Conservation (phyloP, 2,113 vertebrate species). For the Grallaria varia region DNA sequence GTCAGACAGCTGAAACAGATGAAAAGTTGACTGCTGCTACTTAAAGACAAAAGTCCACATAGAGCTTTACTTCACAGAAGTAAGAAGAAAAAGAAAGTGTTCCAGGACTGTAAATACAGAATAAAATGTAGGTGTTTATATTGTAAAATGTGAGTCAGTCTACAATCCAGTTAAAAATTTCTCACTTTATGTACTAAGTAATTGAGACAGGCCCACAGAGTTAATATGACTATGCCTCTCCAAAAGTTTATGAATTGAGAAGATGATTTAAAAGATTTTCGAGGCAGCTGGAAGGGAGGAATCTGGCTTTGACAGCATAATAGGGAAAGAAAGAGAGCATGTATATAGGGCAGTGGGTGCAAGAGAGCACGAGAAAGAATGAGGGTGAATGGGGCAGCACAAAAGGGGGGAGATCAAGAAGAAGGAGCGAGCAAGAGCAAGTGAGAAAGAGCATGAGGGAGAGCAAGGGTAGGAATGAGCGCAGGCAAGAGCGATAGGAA, state of each 20-base stretch:
- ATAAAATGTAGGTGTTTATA: neutral
- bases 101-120: neutral
- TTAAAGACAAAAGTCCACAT: neutral
- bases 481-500: neutral
- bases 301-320: neutral
- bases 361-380: neutral
- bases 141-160: neutral
- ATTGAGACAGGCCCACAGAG: neutral
- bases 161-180: neutral
- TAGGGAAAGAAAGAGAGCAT: neutral
- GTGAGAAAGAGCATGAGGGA: neutral
- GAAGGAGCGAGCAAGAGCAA: neutral
- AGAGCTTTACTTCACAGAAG: neutral
- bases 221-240: neutral
- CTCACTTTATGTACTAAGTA: neutral
- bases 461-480: accelerated
- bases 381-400: neutral
- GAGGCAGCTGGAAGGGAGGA: neutral
- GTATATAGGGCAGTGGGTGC: accelerated
- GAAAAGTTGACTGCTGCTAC: neutral
- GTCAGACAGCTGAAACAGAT: neutral
- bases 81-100: neutral
- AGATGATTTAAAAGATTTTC: neutral
- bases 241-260: neutral
- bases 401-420: neutral